Percentiles rank a stretch among this genome's conserved stretches.
Evolutionary conservation across 2,888 invertebrate species (phyloP).

Genomic region (Junonia oenone): DNA sequence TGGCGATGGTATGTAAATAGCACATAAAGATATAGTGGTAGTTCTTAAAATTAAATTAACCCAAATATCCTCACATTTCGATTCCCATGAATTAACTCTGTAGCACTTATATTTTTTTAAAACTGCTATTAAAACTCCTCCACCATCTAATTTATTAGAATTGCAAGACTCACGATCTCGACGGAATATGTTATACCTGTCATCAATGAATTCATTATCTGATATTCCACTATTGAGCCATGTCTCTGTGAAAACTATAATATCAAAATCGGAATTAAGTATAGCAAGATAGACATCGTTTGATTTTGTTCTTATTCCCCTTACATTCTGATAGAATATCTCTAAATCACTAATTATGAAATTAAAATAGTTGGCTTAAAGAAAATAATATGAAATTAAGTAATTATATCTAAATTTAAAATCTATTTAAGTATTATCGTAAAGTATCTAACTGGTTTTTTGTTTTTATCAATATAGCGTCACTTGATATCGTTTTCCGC

Average conservation of each 20-base stretch:
- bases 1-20: neutral
- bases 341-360: conserved; percentile 3
- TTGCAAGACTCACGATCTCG: conserved; percentile 7
- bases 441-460: neutral
- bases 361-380: neutral
- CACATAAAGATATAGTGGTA: conserved; percentile 7
- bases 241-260: conserved; percentile 18
- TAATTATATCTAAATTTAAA: neutral
- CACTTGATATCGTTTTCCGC: conserved; percentile 2
- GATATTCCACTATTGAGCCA: conserved; percentile 13
- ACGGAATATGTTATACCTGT: conserved; percentile 14
- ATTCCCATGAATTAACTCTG: neutral
- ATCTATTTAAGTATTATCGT: neutral
- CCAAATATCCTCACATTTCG: neutral
- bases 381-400: neutral
- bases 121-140: conserved; percentile 9
- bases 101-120: neutral
- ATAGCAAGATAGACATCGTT: conserved; percentile 11
- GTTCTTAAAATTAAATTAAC: neutral
- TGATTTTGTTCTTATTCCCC: conserved; percentile 17
- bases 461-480: neutral
- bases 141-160: conserved; percentile 14
- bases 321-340: conserved; percentile 19
- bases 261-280: conserved; percentile 12
- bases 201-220: conserved; percentile 12